phyloP scores from a whole-genome alignment of 1,140 invertebrate genomes.

The Riptortus pedestris region DNA sequence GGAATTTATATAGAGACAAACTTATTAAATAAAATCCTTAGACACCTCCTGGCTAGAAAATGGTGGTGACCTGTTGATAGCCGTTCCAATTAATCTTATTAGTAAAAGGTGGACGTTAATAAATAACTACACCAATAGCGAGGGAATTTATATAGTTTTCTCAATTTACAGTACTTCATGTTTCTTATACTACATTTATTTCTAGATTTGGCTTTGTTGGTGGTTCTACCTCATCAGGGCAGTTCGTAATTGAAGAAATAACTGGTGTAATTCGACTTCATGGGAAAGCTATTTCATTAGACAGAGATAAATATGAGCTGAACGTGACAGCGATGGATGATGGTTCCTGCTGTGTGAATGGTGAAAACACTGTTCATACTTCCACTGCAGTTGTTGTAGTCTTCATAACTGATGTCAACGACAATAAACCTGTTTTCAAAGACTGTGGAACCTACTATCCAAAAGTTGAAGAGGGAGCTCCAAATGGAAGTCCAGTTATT shows the following conservation, averaged over 20 bases:
- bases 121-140: too few relatives aligned
- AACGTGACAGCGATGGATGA: slow-evolving; percentile 91
- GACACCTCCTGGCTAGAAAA: too few relatives aligned
- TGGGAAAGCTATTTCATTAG: slow-evolving; percentile 69
- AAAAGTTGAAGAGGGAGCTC: slow-evolving; percentile 84
- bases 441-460: slow-evolving; percentile 84
- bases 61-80: too few relatives aligned
- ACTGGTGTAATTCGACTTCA: slow-evolving; percentile 86
- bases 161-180: too few relatives aligned
- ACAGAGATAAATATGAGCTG: slow-evolving; percentile 82
- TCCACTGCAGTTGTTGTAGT: slow-evolving; percentile 88
- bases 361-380: slow-evolving; percentile 73
- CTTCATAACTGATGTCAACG: slow-evolving; percentile 92
- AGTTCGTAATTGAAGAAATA: slow-evolving; percentile 91
- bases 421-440: slow-evolving; percentile 89
- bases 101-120: too few relatives aligned
- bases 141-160: too few relatives aligned
- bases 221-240: slow-evolving; percentile 74
- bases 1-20: too few relatives aligned
- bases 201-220: slow-evolving; percentile 80
- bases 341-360: slow-evolving; percentile 81
- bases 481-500: slow-evolving; percentile 83
- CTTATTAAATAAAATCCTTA: too few relatives aligned
- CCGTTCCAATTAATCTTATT: too few relatives aligned
- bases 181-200: too few relatives aligned